Percentiles rank a stretch among this genome's conserved stretches.
Conservation (phyloP, 2,888 invertebrate genomes). For the Stenoptilia bipunctidactyla region DNA sequence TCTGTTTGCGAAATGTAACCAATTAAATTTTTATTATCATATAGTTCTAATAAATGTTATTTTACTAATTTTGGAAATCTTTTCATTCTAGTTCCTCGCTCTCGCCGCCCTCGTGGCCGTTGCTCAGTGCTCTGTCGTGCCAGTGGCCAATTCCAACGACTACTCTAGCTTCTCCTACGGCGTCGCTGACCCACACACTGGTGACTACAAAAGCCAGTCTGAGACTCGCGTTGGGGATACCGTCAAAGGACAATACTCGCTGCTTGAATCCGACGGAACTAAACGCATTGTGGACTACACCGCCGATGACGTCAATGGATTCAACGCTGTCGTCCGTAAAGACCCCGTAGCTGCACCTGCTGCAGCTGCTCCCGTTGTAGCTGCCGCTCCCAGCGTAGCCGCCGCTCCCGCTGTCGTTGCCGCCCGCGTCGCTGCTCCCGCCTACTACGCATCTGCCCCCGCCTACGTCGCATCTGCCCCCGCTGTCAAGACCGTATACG, state of each 20-base stretch:
- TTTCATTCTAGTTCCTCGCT: conserved; percentile 38
- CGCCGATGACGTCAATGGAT: conserved; percentile 68
- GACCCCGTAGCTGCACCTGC: conserved; percentile 49
- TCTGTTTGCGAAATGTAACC: too few species aligned
- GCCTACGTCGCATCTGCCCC: conserved; percentile 19
- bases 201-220: conserved; percentile 69
- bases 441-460: conserved; percentile 11
- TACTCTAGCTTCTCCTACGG: conserved; percentile 69
- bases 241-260: conserved; percentile 69
- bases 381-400: conserved; percentile 31
- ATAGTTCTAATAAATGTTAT: too few species aligned
- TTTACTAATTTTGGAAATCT: neutral
- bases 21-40: too few species aligned
- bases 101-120: conserved; percentile 48
- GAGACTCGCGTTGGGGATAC: conserved; percentile 66
- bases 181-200: conserved; percentile 69
- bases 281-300: conserved; percentile 70
- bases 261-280: conserved; percentile 67
- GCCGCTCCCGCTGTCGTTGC: conserved; percentile 23
- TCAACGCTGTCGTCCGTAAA: conserved; percentile 70
- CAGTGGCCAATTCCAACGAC: conserved; percentile 57
- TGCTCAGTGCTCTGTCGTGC: conserved; percentile 57
- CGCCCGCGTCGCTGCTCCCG: conserved; percentile 12
- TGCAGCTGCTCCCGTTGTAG: conserved; percentile 32
- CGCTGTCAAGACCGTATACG: conserved; percentile 18